Percentiles rank a stretch among this genome's conserved stretches.
These are phyloP conservation scores for Crenuchus spilurus DNA, from an alignment of 2,797 vertebrate species.

Conservation along the genomic window DNA sequence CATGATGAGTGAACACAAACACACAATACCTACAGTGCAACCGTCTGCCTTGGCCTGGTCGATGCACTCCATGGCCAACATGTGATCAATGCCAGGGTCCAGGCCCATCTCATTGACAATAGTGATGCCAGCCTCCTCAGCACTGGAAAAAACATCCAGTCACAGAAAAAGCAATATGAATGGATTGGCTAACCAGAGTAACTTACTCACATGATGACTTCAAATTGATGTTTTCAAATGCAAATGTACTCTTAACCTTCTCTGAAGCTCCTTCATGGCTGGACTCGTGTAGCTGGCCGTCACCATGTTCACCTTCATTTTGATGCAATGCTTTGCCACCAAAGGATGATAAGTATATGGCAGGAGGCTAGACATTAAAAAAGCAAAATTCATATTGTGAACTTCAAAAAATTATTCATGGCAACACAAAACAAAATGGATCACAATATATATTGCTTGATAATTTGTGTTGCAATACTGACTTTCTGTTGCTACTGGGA, in stretches of 20 bases:
- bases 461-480: no score
- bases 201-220: background rate
- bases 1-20: conserved; percentile 44
- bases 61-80: conserved; percentile 98
- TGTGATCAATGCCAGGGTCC: conserved; percentile 97
- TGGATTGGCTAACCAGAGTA: background rate
- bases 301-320: conserved; percentile 89
- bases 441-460: no score
- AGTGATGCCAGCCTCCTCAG: conserved; percentile 88
- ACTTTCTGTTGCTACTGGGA: no score
- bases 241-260: conserved; percentile 62
- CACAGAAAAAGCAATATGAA: conserved; percentile 1
- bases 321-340: conserved; percentile 90
- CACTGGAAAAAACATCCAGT: conserved; percentile 69
- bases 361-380: conserved; percentile 78
- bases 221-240: background rate
- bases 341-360: conserved; percentile 87
- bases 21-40: conserved; percentile 78
- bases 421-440: background rate
- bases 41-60: conserved; percentile 91
- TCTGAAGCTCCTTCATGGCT: conserved; percentile 85
- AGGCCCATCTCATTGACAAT: conserved; percentile 91
- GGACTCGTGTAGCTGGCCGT: conserved; percentile 94
- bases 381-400: background rate
- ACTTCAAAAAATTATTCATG: background rate